These are phyloP conservation scores for Polyploca ridens DNA, from an alignment of 2,888 invertebrate species.

Conservation along the genomic window DNA sequence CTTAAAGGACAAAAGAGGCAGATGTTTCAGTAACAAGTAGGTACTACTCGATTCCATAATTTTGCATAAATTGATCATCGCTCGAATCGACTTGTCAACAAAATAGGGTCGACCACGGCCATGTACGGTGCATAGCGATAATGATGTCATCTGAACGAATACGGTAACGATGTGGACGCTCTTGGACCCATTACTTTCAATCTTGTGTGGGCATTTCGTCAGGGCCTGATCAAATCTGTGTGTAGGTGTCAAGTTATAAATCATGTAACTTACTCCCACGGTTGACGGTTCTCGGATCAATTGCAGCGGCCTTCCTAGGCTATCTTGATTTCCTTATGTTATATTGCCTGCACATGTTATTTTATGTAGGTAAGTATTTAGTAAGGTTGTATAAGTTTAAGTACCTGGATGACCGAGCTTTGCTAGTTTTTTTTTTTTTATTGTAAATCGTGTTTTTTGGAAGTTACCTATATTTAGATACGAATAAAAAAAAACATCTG, in stretches of 20 bases:
- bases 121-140: neutral
- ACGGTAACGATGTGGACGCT: neutral
- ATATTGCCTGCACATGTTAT: neutral
- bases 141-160: neutral
- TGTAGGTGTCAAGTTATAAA: neutral
- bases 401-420: no score
- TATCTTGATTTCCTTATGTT: neutral
- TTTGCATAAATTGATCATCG: neutral
- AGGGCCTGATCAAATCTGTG: conserved; percentile 9
- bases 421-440: no score
- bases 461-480: no score
- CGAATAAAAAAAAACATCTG: no score
- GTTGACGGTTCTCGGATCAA: neutral
- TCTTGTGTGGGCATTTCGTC: conserved; percentile 5
- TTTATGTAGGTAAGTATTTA: neutral
- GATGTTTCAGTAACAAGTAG: neutral
- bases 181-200: conserved; percentile 10
- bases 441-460: no score
- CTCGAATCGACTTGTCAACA: neutral
- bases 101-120: neutral
- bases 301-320: neutral
- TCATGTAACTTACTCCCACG: neutral
- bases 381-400: no score
- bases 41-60: neutral
- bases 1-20: neutral